Conservation (phyloP, 2,888 invertebrate genomes). For the Nezara viridula region DNA sequence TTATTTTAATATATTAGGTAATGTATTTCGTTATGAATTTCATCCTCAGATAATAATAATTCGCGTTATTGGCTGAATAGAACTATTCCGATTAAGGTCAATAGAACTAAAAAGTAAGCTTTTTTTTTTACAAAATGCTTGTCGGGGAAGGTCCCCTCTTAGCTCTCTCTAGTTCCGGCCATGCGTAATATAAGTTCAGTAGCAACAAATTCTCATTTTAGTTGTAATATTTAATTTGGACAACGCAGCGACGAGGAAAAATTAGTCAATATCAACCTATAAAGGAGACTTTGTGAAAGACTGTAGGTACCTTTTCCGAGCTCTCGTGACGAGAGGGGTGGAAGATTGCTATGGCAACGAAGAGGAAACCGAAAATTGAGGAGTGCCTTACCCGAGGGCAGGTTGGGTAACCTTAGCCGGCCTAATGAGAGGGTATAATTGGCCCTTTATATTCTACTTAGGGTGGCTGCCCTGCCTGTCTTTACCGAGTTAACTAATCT, state of each 20-base stretch:
- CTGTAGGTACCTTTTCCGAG: slow-evolving; percentile 11
- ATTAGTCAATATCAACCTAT: background rate
- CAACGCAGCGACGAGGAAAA: background rate
- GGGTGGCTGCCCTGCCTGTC: slow-evolving; percentile 44
- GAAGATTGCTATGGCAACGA: slow-evolving; percentile 36
- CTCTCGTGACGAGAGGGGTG: background rate
- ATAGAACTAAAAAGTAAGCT: no score
- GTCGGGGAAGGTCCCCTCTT: no score
- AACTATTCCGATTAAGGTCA: no score
- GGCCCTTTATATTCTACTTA: slow-evolving; percentile 47
- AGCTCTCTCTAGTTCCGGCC: no score
- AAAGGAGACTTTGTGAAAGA: background rate
- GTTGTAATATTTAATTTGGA: background rate
- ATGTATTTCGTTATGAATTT: no score
- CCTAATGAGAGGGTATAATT: slow-evolving; percentile 54
- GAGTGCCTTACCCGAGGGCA: slow-evolving; percentile 50
- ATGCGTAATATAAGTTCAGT: no score
- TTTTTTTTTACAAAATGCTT: no score
- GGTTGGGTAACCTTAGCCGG: slow-evolving; percentile 53
- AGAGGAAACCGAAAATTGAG: slow-evolving; percentile 48
- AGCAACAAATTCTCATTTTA: background rate
- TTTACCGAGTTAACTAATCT: slow-evolving; percentile 46
- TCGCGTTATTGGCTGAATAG: no score
- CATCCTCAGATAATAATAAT: no score
- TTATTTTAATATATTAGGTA: no score